Base-by-base conservation (phyloP, 1,140 invertebrate species). In the Cotesia chilonis region DNA sequence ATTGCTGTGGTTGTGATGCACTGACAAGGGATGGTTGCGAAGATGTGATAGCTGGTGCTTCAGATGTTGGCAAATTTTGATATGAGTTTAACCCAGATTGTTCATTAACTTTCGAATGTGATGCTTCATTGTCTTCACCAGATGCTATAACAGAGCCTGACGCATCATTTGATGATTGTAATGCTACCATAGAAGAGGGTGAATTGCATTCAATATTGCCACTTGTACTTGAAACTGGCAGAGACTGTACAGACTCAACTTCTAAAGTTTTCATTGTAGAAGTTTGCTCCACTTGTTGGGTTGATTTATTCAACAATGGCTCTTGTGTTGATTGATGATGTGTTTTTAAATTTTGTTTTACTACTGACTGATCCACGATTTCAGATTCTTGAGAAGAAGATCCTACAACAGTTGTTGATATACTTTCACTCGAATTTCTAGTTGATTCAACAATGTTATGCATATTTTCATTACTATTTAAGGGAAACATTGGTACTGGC, bases 161-260 rank as follows among this genome's bases (percentile, higher is more conserved):
- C 41, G 71, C 41, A 47, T 47, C 10, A 79, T 68, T 10, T 77
- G 52, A 5, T 71, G 75, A 78, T 65, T n/a, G 73, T 65, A 75
- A 75, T 37, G 84, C 82, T 37, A 82, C 71, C 55, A 83, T 76
- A 4, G 83, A 74, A 4, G 84, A 78, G n/a, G 74, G 66, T 28
- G 54, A 78, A 51, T 73, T 70, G 63, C 83, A 83, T 5, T 86
- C 84, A 7, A 83, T 66, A 65, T 78, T 85, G 41, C 81, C 85
- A 66, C 82, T 85, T 38, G 85, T 86, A 75, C 85, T 86, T 9
- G 85, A 82, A 17, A 81, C 79, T 57, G 85, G 85, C 64, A 86
- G 71, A 9, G 82, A 81, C 68, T 86, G 85, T 17, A 86, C 82
- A n/a, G 84, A 79, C 65, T 87, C 85, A 0, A 82, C 75, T 9